Conservation (phyloP, 2,113 vertebrate genomes). For the Crotalus viridis region DNA sequence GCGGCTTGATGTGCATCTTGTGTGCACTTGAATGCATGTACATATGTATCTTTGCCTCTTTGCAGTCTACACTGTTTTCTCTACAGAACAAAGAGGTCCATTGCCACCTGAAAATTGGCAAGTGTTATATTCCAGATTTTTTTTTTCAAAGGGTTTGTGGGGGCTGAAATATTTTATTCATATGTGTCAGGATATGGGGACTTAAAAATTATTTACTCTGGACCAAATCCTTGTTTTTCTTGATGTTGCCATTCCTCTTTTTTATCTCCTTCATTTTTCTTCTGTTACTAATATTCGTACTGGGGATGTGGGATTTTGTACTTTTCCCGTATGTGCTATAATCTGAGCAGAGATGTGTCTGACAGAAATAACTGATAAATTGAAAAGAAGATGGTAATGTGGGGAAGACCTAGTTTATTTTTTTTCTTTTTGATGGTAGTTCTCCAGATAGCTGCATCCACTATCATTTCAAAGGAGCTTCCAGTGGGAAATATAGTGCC, state of each 20-base stretch:
- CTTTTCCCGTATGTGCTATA: background rate
- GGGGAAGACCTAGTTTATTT: background rate
- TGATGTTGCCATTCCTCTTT: conserved; percentile 1
- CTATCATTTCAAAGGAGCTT: background rate
- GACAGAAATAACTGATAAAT: background rate
- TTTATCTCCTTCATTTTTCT: background rate
- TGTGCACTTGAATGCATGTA: background rate
- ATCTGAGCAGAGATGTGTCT: background rate
- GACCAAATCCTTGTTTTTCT: conserved; percentile 24
- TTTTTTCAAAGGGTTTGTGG: conserved; percentile 50
- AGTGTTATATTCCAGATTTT: conserved; percentile 56
- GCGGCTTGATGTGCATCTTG: background rate
- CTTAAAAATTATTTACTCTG: conserved; percentile 33
- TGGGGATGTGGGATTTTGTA: background rate
- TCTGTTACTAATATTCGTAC: background rate
- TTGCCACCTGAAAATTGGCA: conserved; percentile 30
- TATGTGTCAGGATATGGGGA: conserved; percentile 53
- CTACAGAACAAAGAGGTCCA: background rate
- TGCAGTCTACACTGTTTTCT: background rate
- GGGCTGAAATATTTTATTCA: conserved; percentile 52
- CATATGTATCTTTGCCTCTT: conserved; percentile 9
- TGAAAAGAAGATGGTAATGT: background rate
- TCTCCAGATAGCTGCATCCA: background rate
- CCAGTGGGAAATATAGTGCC: background rate
- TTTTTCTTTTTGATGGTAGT: background rate